Evolutionary conservation across 1,140 invertebrate genomes (phyloP).

Genomic region (Chelonus insularis): DNA sequence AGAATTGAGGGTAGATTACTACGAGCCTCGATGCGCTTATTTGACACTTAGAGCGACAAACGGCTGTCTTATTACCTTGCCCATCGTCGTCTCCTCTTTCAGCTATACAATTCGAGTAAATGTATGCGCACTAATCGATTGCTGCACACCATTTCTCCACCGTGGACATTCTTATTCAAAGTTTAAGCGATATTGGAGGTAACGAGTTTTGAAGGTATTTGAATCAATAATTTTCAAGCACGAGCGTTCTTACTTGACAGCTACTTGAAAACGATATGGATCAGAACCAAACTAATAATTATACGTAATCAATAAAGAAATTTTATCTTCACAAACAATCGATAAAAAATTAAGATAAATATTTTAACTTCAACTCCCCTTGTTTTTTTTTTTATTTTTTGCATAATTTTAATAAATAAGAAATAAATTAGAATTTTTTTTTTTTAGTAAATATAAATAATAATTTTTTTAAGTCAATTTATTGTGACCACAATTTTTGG

Average conservation of each 20-base stretch:
- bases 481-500: too few relatives aligned
- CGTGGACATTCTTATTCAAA: conserved; percentile 34
- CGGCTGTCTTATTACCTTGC: conserved; percentile 57
- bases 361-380: too few relatives aligned
- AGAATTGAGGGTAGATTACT: conserved; percentile 34
- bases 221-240: conserved; percentile 23
- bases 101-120: neutral
- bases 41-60: conserved; percentile 57
- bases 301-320: too few relatives aligned
- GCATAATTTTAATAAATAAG: too few relatives aligned
- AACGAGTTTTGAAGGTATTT: conserved; percentile 34
- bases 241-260: conserved; percentile 4
- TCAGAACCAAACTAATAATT: neutral
- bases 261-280: neutral
- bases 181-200: conserved; percentile 24
- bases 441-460: too few relatives aligned
- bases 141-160: conserved; percentile 21
- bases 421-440: too few relatives aligned
- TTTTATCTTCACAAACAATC: too few relatives aligned
- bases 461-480: too few relatives aligned
- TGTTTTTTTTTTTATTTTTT: too few relatives aligned
- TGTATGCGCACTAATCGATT: conserved; percentile 17
- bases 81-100: conserved; percentile 14
- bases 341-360: too few relatives aligned
- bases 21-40: conserved; percentile 53